Evolutionary conservation across 2,888 invertebrate genomes (phyloP), one percentile per base, ranked within the genome.

Genomic region (Germaria angustata): DNA sequence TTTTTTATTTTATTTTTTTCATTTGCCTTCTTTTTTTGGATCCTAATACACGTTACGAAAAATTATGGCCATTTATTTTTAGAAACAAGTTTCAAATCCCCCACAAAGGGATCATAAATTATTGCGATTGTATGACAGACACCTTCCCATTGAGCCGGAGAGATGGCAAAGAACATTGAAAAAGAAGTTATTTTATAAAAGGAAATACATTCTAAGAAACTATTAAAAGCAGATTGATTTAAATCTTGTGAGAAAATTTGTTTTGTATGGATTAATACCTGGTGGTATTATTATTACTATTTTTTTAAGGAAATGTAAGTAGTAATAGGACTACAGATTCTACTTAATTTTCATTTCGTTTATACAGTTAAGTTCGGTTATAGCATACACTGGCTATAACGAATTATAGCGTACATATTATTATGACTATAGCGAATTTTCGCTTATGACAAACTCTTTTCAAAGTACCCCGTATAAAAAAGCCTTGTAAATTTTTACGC

Each of bases 11-110:
- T 15, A 22, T 71, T 55, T 34, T 44, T 55, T n/a, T 53, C 7
- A 11, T 57, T 39, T 49, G 6, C 11, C n/a, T 55, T 22, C 49
- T 24, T 22, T 13, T 32, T 39, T 46, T 72, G 41, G 22, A 32
- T 20, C 76, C 66, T 66, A 76, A 66, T 79, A 79, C 79, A 73
- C 72, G 57, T 59, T 59, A 79, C 72, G 49, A 79, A 79, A 72
- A 72, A 68, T 51, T 79, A 73, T 79, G 59, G 28, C 34, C 41
- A 22, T 7, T 79, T 79, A 73, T 73, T 79, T 79, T 49, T 57
- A 71, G 63, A 77, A 44, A 44, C 61, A 53, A 53, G 36, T 59
- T 34, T 59, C 41, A 68, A 68, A 68, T 59, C 41, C 51, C 41
- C 34, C 15, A 34, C 49, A 59, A 77, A 69, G 59, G 59, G 34